Conservation (phyloP, 2,888 invertebrate species). For the Spodoptera littoralis region DNA sequence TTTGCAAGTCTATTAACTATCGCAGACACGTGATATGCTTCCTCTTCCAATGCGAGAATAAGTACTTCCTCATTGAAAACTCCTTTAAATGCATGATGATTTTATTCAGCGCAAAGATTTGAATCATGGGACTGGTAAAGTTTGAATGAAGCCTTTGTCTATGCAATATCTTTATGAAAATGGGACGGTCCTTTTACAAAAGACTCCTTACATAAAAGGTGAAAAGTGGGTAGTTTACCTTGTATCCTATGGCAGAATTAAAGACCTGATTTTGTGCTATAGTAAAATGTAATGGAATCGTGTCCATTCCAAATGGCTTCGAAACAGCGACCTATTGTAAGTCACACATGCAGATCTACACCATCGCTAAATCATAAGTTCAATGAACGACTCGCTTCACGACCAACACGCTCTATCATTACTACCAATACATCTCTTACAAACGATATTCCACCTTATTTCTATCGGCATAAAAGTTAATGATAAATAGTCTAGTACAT, state of each 20-base stretch:
- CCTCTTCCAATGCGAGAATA: slow-evolving; percentile 15
- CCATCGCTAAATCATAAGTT: slow-evolving; percentile 59
- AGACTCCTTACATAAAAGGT: no score
- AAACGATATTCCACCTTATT: slow-evolving; percentile 45
- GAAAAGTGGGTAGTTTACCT: no score
- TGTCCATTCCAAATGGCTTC: slow-evolving; percentile 2
- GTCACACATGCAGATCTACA: slow-evolving; percentile 48
- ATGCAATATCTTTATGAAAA: no score
- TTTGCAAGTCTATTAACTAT: slow-evolving; percentile 23
- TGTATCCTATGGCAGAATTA: no score
- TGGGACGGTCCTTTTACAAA: no score
- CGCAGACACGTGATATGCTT: slow-evolving; percentile 32
- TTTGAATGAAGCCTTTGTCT: no score
- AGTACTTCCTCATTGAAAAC: slow-evolving; percentile 1
- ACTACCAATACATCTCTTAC: slow-evolving; percentile 36
- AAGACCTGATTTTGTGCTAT: background rate
- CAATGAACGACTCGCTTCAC: slow-evolving; percentile 64
- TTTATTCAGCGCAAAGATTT: no score
- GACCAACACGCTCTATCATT: slow-evolving; percentile 59
- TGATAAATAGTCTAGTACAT: background rate
- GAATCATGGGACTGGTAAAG: no score
- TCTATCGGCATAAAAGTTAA: slow-evolving; percentile 15
- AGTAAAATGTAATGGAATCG: slow-evolving; percentile 2
- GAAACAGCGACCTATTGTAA: slow-evolving; percentile 24
- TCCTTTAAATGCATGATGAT: no score